Evolutionary conservation across 2,888 invertebrate species (phyloP).

Genomic region (Pollenia griseotomentosa): DNA sequence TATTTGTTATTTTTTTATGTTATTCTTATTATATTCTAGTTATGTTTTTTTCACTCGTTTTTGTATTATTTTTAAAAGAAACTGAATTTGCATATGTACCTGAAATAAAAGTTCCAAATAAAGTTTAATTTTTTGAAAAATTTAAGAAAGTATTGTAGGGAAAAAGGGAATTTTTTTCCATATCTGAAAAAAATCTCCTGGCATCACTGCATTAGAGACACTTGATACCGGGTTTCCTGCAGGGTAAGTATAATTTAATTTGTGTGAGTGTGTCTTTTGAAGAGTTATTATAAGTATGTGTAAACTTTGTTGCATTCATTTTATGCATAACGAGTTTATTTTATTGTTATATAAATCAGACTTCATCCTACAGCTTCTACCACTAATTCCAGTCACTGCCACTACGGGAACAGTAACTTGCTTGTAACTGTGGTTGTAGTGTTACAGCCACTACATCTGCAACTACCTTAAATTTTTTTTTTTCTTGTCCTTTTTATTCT

Average conservation of each 20-base stretch:
- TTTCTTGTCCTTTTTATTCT: conserved; percentile 11
- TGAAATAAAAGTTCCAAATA: too few relatives aligned
- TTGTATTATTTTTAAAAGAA: too few relatives aligned
- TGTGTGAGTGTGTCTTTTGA: not conserved
- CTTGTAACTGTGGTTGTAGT: not conserved
- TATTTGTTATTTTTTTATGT: too few relatives aligned
- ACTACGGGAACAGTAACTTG: conserved; percentile 18
- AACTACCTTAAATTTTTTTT: not conserved
- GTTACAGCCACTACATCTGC: not conserved
- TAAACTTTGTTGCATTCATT: conserved; percentile 21
- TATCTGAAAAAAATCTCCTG: too few relatives aligned
- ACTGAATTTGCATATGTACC: too few relatives aligned
- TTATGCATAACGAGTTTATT: conserved; percentile 25
- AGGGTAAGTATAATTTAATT: not conserved
- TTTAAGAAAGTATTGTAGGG: too few relatives aligned
- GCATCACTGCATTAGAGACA: too few relatives aligned
- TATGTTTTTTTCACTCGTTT: too few relatives aligned
- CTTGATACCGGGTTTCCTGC: too few relatives aligned
- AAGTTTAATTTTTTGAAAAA: too few relatives aligned
- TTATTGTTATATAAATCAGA: conserved; percentile 12
- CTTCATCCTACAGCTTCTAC: not conserved
- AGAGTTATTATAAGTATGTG: not conserved
- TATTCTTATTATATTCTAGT: too few relatives aligned
- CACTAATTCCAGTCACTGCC: conserved; percentile 20
- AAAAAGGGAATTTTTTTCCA: too few relatives aligned